Base-by-base conservation (phyloP, 35 echinoderm and acorn worm species). In the Eucidaris tribuloides region DNA sequence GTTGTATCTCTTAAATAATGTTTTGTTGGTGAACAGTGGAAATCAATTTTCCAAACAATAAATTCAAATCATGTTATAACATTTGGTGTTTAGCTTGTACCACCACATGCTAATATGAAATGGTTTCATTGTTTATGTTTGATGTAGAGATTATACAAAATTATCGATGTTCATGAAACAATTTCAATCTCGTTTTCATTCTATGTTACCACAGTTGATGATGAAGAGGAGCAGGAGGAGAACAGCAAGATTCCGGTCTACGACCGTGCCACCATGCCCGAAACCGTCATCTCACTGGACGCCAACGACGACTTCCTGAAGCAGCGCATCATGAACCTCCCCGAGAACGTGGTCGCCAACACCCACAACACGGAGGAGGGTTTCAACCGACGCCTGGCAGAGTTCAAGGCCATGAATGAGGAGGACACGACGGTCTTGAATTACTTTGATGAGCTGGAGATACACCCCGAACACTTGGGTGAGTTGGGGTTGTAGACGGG, bases 301-400 rank as follows among this genome's bases (percentile, higher is more conserved):
- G 80, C 80, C 24, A 82, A 65, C 0, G 96, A 99, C 45, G 91
- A 93, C 33, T 99, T 99, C 87, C 79, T 99, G 35, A 99, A 99
- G 78, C 52, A 93, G 28, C 85, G 96, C 5, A 88, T 99, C 52
- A 93, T 93, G 96, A 93, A 99, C 55, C 87, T 99, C 7, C 96
- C 96, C 0, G 94, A 99, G 76, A 84, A 72, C 27, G 71, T 90
- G 0, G 96, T 99, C 3, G 81, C 89, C 31, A 91, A 87, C n/a
- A 99, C 96, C 0, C 96, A 99, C 70, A 99, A 99, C 87, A 99
- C 91, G 18, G 96, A 99, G 80, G 86, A 93, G 55, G 96, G 96
- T 7, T 77, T 99, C 24, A 56, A 83, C 59, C 57, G 96, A 55
- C 77, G 96, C 0, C 76, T 99, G 4, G 49, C 65, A 3, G 96